Evolutionary conservation across 2,888 invertebrate genomes (phyloP), one percentile per base, ranked within the genome.

Genomic region (Heliconius ismenius): DNA sequence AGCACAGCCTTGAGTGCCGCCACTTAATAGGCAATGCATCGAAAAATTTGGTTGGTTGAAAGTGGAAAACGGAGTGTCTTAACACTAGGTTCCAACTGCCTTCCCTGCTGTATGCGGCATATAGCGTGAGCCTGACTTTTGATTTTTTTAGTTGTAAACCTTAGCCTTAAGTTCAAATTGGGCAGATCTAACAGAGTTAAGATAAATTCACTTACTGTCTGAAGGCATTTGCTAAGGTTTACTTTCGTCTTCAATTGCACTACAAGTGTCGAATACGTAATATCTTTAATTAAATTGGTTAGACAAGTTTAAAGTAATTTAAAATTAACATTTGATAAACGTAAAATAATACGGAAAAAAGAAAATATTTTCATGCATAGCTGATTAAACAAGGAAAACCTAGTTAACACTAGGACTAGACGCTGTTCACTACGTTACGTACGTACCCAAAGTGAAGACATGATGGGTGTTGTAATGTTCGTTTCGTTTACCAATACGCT

Each of bases 171-270:
- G 28, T 65, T 65, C 39, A 65, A 65, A 39, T 65, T n/a, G 65
- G n/a, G 65, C n/a, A 39, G n/a, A 24, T 36, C 65, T 39, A 65
- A 39, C 39, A 13, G 6, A 39, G 65, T 65, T 24, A 65, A 0
- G n/a, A 10, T 65, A 65, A 65, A 39, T 36, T 65, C 65, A 65
- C 36, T 65, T 64, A 64, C 65, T 39, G n/a, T 65, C 32, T 39
- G 39, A 24, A 39, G 36, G 36, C 39, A 36, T 39, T 65, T 24
- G 36, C n/a, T 36, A 65, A 65, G 65, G 39, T 65, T 39, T 65
- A 65, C 39, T 24, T 24, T 15, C 36, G n/a, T 65, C n/a, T 24
- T 65, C 6, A 6, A 39, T 65, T 39, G 7, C 32, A 65, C 65
- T 65, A 39, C 65, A 39, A 65, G 36, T 36, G 36, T 36, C 36